Evolutionary conservation across 2,113 vertebrate species (phyloP), one percentile per base, ranked within the genome.

Genomic region (Nematolebias whitei): DNA sequence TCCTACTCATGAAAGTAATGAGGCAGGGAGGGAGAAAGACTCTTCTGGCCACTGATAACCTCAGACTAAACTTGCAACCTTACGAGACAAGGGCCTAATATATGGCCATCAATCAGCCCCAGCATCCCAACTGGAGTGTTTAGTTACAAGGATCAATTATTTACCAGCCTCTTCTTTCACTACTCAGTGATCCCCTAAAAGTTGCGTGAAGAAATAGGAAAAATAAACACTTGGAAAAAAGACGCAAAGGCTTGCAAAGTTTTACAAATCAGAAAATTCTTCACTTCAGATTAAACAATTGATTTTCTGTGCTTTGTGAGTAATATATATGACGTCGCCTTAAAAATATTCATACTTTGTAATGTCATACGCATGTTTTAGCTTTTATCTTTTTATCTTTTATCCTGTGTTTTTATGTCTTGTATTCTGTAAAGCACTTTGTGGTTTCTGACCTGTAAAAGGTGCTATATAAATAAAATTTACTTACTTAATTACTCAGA

Each of bases 101-200:
- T 93, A 91, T 91, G 86, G 80, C 90, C 83, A 88, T 93, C 92
- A 93, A 91, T 93, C 93, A 92, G 92, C 91, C 83, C 77, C 78
- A 81, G 83, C 87, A 85, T 93, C 93, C 88, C 88, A 88, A 89
- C 87, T 85, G 79, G 90, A 91, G 92, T 92, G 91, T 93, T 93
- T 92, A 90, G 92, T 93, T 94, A 93, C 93, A 91, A 90, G 76
- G 87, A 93, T 94, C 86, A 92, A 94, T 93, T 92, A 94, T 93
- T 94, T 84, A 94, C 83, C 76, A 87, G 88, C 92, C 84, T 92
- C 87, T 79, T 91, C 90, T 93, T 91, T 93, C 92, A 93, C 83
- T 89, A 85, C 80, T 78, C 88, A 74, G 82, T 69, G 80, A 85
- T 87, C 84, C 88, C 79, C 89, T 88, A 90, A 91, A 88, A 85